Percentiles rank a stretch among this genome's conserved stretches.
These are phyloP conservation scores for Neocloeon triangulifer DNA, from an alignment of 1,140 invertebrate genomes.

Conservation along the genomic window DNA sequence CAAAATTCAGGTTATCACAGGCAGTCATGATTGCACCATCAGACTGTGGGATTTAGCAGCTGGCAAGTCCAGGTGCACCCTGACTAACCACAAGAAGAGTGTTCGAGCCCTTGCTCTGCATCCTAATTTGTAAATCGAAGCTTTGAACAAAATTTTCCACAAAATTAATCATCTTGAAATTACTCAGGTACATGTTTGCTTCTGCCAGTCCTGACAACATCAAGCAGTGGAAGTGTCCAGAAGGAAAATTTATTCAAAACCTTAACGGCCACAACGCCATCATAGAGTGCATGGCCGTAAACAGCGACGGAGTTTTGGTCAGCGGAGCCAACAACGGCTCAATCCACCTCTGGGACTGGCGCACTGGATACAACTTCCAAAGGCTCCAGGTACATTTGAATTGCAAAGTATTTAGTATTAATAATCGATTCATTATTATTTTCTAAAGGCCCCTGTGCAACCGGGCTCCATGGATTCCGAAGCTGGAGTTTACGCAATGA, in stretches of 20 bases:
- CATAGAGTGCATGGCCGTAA: conserved; percentile 87
- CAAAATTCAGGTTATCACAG: conserved; percentile 32
- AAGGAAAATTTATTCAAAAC: conserved; percentile 97
- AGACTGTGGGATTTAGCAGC: conserved; percentile 93
- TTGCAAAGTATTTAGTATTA: conserved; percentile 8
- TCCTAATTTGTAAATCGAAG: conserved; percentile 46
- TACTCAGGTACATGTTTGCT: conserved; percentile 73
- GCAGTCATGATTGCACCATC: conserved; percentile 48
- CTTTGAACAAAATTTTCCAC: background rate
- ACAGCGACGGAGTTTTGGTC: conserved; percentile 84
- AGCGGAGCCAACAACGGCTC: conserved; percentile 99
- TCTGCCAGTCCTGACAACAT: conserved; percentile 97
- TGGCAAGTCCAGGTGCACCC: conserved; percentile 79
- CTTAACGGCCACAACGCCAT: conserved; percentile 94
- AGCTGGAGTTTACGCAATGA: conserved; percentile 88
- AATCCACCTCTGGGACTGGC: conserved; percentile 97
- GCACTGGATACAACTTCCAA: conserved; percentile 96
- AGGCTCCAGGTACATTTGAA: conserved; percentile 49
- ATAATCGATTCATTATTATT: conserved; percentile 3
- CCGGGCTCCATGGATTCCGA: conserved; percentile 99
- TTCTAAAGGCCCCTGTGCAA: conserved; percentile 66
- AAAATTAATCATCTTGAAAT: conserved; percentile 4
- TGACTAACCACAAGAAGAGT: conserved; percentile 99
- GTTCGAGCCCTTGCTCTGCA: conserved; percentile 80
- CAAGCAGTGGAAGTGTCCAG: conserved; percentile 97